Evolutionary conservation across 2,888 invertebrate species (phyloP).

Genomic region (Dastarcus helophoroides): DNA sequence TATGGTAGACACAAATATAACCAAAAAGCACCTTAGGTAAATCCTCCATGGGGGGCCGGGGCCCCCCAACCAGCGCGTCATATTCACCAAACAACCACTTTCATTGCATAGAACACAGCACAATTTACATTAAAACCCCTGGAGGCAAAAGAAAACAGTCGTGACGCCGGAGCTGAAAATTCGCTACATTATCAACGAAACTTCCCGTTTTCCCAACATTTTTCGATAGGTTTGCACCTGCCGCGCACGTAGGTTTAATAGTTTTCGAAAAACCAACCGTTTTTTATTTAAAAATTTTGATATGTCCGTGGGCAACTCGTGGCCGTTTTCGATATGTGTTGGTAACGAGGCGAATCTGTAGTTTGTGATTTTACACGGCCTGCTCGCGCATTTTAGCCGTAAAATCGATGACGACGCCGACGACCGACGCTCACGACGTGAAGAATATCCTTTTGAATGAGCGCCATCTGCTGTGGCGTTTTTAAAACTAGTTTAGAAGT

Average conservation of each 20-base stretch:
- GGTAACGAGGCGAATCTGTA: conserved; percentile 26
- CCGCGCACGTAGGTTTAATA: too few species aligned
- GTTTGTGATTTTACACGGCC: conserved; percentile 30
- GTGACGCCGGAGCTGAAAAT: too few species aligned
- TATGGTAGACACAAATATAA: conserved; percentile 21
- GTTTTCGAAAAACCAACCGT: too few species aligned
- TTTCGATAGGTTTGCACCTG: too few species aligned
- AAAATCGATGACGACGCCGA: conserved; percentile 32
- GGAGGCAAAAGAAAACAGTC: too few species aligned
- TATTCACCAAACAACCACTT: conserved; percentile 13
- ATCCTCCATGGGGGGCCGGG: conserved; percentile 28
- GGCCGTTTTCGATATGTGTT: conserved; percentile 23
- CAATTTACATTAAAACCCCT: too few species aligned
- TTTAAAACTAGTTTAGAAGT: too few species aligned
- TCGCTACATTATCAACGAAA: too few species aligned
- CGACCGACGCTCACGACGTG: conserved; percentile 13
- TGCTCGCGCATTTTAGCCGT: conserved; percentile 27
- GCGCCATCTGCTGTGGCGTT: not conserved
- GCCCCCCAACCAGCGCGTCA: conserved; percentile 26
- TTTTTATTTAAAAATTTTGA: conserved; percentile 10
- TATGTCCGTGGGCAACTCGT: conserved; percentile 8
- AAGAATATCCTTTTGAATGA: conserved; percentile 2
- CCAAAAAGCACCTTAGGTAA: conserved; percentile 21
- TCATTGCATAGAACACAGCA: too few species aligned
- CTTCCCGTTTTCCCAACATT: too few species aligned